Conservation (phyloP, 2,888 invertebrate species). For the Dichetophora obliterata region DNA sequence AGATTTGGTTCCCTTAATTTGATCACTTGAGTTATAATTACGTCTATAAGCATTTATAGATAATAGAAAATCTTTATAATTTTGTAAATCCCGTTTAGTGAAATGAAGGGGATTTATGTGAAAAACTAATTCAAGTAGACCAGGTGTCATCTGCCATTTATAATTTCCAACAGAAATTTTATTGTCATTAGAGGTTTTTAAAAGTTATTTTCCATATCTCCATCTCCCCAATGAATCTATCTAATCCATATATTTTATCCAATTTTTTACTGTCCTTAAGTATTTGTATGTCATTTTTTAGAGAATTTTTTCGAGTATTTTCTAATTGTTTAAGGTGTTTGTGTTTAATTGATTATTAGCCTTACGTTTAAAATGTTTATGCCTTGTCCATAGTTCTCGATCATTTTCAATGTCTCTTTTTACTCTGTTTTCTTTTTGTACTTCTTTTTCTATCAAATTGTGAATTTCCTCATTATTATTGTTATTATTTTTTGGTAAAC, state of each 20-base stretch:
- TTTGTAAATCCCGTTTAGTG: constrained; percentile 26
- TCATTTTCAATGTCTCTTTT: constrained; percentile 1
- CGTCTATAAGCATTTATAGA: constrained; percentile 40
- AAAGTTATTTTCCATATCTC: constrained; percentile 14
- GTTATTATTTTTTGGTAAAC: not conserved
- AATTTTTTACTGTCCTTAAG: constrained; percentile 10
- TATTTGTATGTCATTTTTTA: not conserved
- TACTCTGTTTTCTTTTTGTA: not conserved
- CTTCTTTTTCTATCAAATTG: not conserved
- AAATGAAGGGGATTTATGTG: constrained; percentile 13
- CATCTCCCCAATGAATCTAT: constrained; percentile 9
- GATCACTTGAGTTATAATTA: constrained; percentile 22
- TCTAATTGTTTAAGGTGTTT: not conserved
- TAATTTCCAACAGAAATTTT: not conserved
- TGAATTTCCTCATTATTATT: not conserved
- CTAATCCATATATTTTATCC: constrained; percentile 28
- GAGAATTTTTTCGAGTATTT: not conserved
- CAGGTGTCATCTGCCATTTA: constrained; percentile 22
- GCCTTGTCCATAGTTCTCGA: not conserved
- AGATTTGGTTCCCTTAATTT: constrained; percentile 35
- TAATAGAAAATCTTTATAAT: constrained; percentile 36
- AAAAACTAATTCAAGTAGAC: constrained; percentile 24
- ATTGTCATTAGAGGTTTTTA: constrained; percentile 19
- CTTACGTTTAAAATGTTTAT: not conserved
- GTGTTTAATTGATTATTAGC: not conserved